Evolutionary conservation across 2,797 vertebrate genomes (phyloP).

Genomic region (Dendrocincla fuliginosa): DNA sequence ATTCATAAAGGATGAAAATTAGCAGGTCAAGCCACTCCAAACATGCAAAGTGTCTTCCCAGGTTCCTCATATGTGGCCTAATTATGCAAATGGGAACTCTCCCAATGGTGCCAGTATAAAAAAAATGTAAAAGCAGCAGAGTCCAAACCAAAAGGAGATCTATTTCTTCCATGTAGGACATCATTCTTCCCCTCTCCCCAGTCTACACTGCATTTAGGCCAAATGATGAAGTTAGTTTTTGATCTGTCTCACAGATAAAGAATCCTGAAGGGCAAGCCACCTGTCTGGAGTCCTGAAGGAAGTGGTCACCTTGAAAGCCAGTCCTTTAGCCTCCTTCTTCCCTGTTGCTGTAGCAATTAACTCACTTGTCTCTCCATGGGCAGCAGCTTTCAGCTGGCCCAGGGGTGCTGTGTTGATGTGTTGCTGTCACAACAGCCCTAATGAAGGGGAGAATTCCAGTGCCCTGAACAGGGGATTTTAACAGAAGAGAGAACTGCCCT

Average conservation of each 20-base stretch:
- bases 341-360: background rate
- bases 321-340: background rate
- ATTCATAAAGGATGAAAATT: background rate
- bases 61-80: background rate
- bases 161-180: background rate
- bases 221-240: background rate
- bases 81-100: slow-evolving; percentile 25
- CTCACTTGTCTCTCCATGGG: background rate
- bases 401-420: rapidly evolving
- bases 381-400: background rate
- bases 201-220: background rate
- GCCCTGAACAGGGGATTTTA: background rate
- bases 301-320: background rate
- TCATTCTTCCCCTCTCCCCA: background rate
- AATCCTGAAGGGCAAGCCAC: background rate
- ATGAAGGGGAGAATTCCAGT: background rate
- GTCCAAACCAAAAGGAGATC: background rate
- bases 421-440: background rate
- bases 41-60: background rate
- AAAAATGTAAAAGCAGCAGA: background rate
- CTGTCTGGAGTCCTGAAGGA: background rate
- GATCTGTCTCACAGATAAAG: background rate
- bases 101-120: background rate
- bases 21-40: background rate
- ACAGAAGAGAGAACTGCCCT: background rate